Evolutionary conservation across 2,888 invertebrate species (phyloP), one percentile per base, ranked within the genome.

Genomic region (Ecliptopera silaceata): DNA sequence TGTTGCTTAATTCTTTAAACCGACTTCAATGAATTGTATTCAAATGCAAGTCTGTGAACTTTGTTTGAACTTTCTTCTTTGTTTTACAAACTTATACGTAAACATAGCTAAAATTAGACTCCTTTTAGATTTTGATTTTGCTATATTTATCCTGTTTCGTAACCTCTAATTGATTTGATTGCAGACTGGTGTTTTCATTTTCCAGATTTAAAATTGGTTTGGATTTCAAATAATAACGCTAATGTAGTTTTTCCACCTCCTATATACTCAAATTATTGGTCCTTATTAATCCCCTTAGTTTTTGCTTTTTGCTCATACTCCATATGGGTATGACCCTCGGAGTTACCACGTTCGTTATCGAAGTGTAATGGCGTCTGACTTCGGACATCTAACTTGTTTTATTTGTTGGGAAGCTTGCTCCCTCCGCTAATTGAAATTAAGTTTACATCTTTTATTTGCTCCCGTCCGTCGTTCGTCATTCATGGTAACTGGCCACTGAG

Each of bases 261-360:
- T 6, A 38, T 47, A 22, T 17, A 56, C 29, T 6, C 26, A 26
- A 6, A 26, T 51, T 38, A 79, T 74, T 68, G 76, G 78, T 80
- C 83, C 80, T 84, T 80, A 79, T 86, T 83, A 81, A 74, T 74
- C 77, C 80, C 81, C 78, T 78, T 71, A 39, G 66, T 75, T 64
- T 66, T 63, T 75, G 76, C 74, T 76, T 82, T 86, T 86, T 86
- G 74, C 72, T 84, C 73, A 66, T 75, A 69, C 75, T 77, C 61
- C 68, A 8, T 26, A 6, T 20, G 69, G n/a, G 73, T 80, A 80
- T 78, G 75, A 78, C 82, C 80, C 82, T 81, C 56, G 47, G 53
- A 60, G 55, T 55, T 46, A 43, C 49, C 54, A 55, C 70, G 74
- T 74, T 77, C 70, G 67, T 75, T 80, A 79, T 79, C 72, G 74